phyloP scores from a whole-genome alignment of 2,113 vertebrate genomes.

The Puffinus mauretanicus region DNA sequence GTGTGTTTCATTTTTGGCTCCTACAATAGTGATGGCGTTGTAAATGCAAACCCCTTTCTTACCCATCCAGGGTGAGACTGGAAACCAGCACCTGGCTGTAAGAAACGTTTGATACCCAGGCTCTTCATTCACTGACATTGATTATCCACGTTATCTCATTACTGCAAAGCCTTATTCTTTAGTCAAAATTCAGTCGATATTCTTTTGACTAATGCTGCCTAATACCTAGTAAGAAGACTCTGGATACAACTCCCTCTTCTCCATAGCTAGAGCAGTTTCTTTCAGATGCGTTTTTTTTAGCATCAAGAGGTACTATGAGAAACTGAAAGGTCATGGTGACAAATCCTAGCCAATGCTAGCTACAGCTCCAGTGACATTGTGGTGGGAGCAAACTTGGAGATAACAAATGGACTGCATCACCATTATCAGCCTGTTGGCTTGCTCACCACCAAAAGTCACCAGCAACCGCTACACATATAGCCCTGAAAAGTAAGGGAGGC shows the following conservation, averaged over 20 bases:
- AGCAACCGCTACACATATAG: accelerated
- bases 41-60: not conserved
- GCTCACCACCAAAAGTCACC: not conserved
- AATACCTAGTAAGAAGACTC: not conserved
- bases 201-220: not conserved
- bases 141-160: not conserved
- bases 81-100: not conserved
- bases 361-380: not conserved
- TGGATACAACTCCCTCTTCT: not conserved
- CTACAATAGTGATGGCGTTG: not conserved
- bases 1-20: not conserved
- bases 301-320: not conserved
- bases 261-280: not conserved
- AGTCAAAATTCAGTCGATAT: not conserved
- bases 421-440: not conserved
- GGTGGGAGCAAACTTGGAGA: not conserved
- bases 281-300: not conserved
- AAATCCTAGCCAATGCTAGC: not conserved
- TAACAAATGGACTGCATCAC: not conserved
- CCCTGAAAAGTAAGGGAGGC: not conserved
- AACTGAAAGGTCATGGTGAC: not conserved
- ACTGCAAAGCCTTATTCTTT: not conserved
- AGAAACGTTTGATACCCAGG: not conserved
- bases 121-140: not conserved
- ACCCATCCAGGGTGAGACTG: not conserved